Percentiles rank a stretch among this genome's conserved stretches.
phyloP scores from a whole-genome alignment of 2,113 vertebrate genomes.

The Campylorhamphus procurvoides region DNA sequence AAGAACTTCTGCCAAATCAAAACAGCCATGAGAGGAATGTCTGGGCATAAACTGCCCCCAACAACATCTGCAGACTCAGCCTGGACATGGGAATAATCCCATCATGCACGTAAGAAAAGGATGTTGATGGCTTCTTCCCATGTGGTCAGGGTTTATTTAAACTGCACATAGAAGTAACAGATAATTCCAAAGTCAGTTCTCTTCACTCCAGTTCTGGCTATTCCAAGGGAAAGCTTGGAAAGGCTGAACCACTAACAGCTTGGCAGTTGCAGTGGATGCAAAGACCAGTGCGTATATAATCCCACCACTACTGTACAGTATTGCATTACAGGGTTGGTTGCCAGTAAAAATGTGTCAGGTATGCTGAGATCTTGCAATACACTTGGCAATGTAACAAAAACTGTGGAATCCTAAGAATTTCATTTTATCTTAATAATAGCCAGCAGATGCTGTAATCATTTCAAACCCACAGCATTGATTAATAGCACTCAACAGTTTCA shows the following conservation, averaged over 20 bases:
- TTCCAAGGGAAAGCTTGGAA: background rate
- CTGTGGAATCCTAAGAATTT: constrained; percentile 16
- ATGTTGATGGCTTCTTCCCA: background rate
- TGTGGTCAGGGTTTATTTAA: background rate
- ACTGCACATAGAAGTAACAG: background rate
- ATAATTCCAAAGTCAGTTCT: background rate
- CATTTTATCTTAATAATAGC: constrained; percentile 14
- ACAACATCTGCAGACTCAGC: background rate
- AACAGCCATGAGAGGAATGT: constrained; percentile 12
- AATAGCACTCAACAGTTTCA: background rate
- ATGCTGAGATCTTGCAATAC: background rate
- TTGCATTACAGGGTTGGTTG: background rate
- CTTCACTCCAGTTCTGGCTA: background rate
- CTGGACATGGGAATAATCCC: constrained; percentile 4
- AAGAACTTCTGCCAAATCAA: background rate
- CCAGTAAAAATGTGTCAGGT: background rate
- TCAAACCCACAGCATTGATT: background rate
- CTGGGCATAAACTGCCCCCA: background rate
- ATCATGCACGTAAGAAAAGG: background rate
- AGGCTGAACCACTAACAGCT: background rate
- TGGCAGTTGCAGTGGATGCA: background rate
- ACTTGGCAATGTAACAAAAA: background rate
- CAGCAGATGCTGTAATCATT: constrained; percentile 10
- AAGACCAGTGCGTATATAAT: rapidly evolving
- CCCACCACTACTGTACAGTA: background rate